phyloP scores from a whole-genome alignment of 2,113 vertebrate species.

The Calidris pugnax region DNA sequence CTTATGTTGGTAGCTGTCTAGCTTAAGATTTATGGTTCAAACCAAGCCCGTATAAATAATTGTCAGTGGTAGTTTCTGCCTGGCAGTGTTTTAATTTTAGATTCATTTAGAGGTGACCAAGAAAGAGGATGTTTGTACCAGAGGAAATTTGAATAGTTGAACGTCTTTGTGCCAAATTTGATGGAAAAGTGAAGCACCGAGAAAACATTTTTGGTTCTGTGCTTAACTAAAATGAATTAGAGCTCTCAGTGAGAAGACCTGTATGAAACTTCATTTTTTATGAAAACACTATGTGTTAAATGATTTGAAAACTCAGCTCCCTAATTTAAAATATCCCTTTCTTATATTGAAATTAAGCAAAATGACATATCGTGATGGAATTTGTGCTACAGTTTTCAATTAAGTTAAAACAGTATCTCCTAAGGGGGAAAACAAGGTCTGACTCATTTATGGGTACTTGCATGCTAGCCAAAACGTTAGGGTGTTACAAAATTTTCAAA shows the following conservation, averaged over 20 bases:
- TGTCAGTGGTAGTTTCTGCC: neutral
- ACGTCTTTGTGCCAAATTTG: neutral
- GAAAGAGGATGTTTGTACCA: neutral
- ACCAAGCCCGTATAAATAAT: neutral
- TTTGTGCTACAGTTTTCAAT: neutral
- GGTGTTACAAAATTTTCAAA: neutral
- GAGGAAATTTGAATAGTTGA: neutral
- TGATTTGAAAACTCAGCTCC: neutral
- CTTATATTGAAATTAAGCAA: neutral
- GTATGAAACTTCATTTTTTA: neutral
- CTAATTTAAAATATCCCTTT: neutral
- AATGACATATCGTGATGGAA: neutral
- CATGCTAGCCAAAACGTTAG: neutral
- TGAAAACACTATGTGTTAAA: neutral
- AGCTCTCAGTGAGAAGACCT: neutral
- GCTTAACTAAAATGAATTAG: neutral
- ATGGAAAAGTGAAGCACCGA: neutral
- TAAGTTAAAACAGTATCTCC: neutral
- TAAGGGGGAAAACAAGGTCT: neutral
- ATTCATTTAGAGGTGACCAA: neutral
- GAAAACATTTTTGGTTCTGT: neutral
- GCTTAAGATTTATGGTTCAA: neutral
- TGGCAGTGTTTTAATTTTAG: neutral
- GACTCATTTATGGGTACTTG: conserved; percentile 30
- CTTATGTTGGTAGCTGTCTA: neutral